These are phyloP conservation scores for Orientallactaga sibirica DNA, from an alignment of 2,797 vertebrate genomes.

Conservation along the genomic window DNA sequence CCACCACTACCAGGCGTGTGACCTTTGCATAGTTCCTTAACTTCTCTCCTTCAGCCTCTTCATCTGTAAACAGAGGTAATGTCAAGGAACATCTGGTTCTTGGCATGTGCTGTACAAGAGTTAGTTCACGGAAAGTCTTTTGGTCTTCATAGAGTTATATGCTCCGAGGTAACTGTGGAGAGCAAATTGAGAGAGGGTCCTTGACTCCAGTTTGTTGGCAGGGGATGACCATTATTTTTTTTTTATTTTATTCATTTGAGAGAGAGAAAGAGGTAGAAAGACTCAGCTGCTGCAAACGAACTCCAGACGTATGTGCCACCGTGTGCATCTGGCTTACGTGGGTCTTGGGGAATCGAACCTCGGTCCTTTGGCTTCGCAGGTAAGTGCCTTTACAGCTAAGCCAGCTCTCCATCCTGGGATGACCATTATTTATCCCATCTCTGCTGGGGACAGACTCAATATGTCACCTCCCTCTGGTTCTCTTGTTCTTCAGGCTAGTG, in stretches of 20 bases:
- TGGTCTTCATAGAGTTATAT: background rate
- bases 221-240: background rate
- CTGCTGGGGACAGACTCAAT: background rate
- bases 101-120: background rate
- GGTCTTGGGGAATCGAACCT: no score
- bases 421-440: no score
- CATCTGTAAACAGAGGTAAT: background rate
- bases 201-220: background rate
- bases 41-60: background rate
- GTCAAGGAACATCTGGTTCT: no score
- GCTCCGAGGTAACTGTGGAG: background rate
- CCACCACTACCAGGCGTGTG: background rate
- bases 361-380: no score
- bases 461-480: no score
- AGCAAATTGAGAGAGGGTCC: background rate
- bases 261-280: no score
- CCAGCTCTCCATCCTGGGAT: no score
- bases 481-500: background rate
- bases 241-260: no score
- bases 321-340: no score
- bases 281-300: no score
- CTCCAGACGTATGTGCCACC: no score
- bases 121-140: background rate
- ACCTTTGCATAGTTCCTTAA: background rate
- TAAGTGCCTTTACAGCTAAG: no score